A percentile compares a stretch with the other conserved stretches of the same genome.
phyloP scores from a whole-genome alignment of 2,888 invertebrate species.

The Dendrolimus pini region DNA sequence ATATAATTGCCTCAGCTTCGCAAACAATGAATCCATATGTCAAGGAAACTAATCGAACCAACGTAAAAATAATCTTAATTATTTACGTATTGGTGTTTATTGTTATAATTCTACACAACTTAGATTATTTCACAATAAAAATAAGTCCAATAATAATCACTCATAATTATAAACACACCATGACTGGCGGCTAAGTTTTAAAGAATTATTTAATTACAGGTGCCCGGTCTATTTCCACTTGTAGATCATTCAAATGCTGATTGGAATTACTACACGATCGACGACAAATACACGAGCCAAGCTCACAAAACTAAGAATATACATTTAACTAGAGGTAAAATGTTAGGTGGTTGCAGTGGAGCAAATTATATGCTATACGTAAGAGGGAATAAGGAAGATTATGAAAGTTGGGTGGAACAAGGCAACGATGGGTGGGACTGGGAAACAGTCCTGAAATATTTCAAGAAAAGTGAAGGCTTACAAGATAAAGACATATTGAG shows the following conservation, averaged over 20 bases:
- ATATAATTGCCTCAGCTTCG: no score
- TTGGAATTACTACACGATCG: constrained; percentile 20
- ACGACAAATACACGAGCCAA: constrained; percentile 26
- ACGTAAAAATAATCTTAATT: no score
- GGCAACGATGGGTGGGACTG: constrained; percentile 67
- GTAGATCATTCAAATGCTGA: constrained; percentile 12
- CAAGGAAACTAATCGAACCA: no score
- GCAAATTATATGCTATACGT: constrained; percentile 80
- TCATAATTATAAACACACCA: no score
- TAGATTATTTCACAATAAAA: no score
- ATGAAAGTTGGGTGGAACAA: constrained; percentile 78
- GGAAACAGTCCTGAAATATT: constrained; percentile 26
- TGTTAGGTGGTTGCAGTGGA: constrained; percentile 79
- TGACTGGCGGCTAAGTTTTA: no score
- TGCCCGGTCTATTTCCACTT: constrained; percentile 18
- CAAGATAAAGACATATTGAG: constrained; percentile 13
- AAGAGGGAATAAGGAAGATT: constrained; percentile 79
- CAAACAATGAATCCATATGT: no score
- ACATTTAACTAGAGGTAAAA: constrained; percentile 75
- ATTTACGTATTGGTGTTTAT: no score
- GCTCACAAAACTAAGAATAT: constrained; percentile 20
- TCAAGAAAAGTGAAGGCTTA: constrained; percentile 28
- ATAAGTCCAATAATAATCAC: no score
- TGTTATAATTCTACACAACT: no score
- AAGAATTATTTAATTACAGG: constrained; percentile 17